These are phyloP conservation scores for Thamnaconus septentrionalis DNA, from an alignment of 2,113 vertebrate genomes.

Conservation along the genomic window DNA sequence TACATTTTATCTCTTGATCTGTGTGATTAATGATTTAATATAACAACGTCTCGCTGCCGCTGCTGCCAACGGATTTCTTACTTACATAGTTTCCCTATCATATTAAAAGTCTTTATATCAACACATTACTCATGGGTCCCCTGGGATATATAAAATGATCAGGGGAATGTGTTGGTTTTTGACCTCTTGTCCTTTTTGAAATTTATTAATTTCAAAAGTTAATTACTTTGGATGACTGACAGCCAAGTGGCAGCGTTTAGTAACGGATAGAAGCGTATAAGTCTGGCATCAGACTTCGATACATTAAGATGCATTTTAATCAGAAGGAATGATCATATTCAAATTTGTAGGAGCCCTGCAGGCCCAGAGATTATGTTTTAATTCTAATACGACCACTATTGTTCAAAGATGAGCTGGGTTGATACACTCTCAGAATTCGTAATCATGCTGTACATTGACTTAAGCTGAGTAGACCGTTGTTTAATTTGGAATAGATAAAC, in stretches of 20 bases:
- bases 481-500: too few relatives aligned
- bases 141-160: constrained; percentile 22
- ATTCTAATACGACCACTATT: too few relatives aligned
- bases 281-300: constrained; percentile 30
- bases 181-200: constrained; percentile 23
- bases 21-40: background rate
- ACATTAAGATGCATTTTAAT: constrained; percentile 36
- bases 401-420: too few relatives aligned
- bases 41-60: background rate
- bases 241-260: constrained; percentile 19
- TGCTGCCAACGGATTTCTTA: background rate
- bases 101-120: constrained; percentile 23
- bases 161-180: constrained; percentile 30
- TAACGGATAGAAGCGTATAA: background rate
- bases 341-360: background rate
- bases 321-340: constrained; percentile 36
- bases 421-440: too few relatives aligned
- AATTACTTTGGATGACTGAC: constrained; percentile 54
- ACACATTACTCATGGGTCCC: background rate
- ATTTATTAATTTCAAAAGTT: constrained; percentile 23
- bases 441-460: too few relatives aligned
- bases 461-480: too few relatives aligned
- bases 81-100: constrained; percentile 2
- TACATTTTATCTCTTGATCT: constrained; percentile 4
- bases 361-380: too few relatives aligned